A percentile compares a stretch with the other conserved stretches of the same genome.
Evolutionary conservation across 2,113 vertebrate species (phyloP).

Genomic region (Notiomystis cincta): DNA sequence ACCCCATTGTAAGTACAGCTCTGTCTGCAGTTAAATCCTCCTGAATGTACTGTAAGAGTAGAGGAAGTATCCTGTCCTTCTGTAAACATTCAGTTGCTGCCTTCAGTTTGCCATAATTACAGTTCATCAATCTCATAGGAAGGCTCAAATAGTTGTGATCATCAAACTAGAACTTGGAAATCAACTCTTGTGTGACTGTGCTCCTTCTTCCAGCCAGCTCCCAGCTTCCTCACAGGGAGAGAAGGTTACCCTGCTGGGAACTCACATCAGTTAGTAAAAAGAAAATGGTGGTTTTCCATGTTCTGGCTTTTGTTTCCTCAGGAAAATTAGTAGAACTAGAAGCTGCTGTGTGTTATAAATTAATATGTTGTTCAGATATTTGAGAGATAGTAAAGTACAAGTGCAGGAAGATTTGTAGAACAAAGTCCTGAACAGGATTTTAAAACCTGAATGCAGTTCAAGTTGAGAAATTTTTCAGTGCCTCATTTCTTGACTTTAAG

Average conservation of each 20-base stretch:
- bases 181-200: neutral
- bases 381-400: neutral
- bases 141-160: neutral
- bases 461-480: neutral
- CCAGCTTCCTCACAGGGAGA: neutral
- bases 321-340: neutral
- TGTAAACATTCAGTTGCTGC: neutral
- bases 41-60: neutral
- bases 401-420: neutral
- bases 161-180: neutral
- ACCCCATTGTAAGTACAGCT: neutral
- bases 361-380: neutral
- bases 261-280: neutral
- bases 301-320: neutral
- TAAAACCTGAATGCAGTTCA: neutral
- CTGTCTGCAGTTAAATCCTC: neutral
- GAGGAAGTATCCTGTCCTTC: neutral
- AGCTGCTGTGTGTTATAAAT: neutral
- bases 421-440: neutral
- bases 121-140: neutral
- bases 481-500: neutral
- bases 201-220: neutral
- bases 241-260: neutral
- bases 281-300: neutral
- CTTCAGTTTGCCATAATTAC: neutral